Conservation (phyloP, 2,888 invertebrate genomes). For the Ferrisia virgata region DNA sequence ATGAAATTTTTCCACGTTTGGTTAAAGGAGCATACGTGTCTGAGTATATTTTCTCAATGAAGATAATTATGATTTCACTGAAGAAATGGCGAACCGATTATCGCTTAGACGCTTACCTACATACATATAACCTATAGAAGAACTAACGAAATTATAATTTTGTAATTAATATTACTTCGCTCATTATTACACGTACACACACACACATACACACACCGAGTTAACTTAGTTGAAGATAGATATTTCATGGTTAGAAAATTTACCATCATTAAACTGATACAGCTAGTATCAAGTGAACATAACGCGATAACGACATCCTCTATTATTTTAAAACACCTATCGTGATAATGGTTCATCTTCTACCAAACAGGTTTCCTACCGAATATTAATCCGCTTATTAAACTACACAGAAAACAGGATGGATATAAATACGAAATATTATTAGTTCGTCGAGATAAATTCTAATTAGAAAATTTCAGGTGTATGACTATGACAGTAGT, state of each 20-base stretch:
- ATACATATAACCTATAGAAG: too few species aligned
- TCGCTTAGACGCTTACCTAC: too few species aligned
- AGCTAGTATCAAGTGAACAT: neutral
- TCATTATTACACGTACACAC: neutral
- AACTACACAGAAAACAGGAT: neutral
- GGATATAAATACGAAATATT: conserved; percentile 4
- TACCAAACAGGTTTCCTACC: conserved; percentile 3
- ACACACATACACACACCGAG: too few species aligned
- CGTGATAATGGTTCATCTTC: neutral
- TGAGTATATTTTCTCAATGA: too few species aligned
- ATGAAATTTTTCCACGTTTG: too few species aligned
- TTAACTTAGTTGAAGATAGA: neutral
- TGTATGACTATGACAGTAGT: neutral
- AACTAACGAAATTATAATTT: neutral
- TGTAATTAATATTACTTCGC: neutral
- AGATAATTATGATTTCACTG: too few species aligned
- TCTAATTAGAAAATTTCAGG: conserved; percentile 12
- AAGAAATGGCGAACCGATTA: too few species aligned
- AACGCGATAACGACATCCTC: conserved; percentile 19
- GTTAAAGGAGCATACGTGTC: too few species aligned
- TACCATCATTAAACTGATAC: conserved; percentile 2
- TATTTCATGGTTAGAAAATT: neutral
- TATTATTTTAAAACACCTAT: conserved; percentile 10
- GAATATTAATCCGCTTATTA: neutral
- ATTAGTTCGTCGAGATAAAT: neutral